Evolutionary conservation across 1,140 invertebrate species (phyloP).

Genomic region (Tachypleus tridentatus): DNA sequence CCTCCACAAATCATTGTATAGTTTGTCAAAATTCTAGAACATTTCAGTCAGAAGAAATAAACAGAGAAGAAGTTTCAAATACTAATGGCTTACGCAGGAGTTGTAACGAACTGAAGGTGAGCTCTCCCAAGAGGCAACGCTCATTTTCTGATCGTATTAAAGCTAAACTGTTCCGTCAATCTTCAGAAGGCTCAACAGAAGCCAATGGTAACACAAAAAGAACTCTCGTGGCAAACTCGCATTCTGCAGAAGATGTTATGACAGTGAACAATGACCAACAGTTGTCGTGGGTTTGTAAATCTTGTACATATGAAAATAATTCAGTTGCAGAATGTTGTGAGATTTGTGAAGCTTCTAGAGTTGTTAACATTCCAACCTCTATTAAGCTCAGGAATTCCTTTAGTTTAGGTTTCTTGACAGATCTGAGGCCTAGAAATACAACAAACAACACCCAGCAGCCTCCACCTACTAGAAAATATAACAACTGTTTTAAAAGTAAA

Average conservation of each 20-base stretch:
- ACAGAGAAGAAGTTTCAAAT: slow-evolving; percentile 11
- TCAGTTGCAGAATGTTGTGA: slow-evolving; percentile 42
- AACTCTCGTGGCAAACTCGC: neutral
- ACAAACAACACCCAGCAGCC: no score
- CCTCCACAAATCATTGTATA: slow-evolving; percentile 24
- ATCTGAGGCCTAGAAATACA: slow-evolving; percentile 8
- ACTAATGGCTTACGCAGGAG: no score
- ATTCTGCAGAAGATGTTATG: slow-evolving; percentile 21
- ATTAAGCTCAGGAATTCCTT: slow-evolving; percentile 24
- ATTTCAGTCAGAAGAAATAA: slow-evolving; percentile 11
- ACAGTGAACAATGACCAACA: slow-evolving; percentile 12
- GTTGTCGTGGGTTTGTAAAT: slow-evolving; percentile 41
- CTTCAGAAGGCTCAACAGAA: slow-evolving; percentile 36
- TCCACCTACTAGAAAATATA: no score
- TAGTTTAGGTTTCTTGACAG: slow-evolving; percentile 20
- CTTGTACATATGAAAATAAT: slow-evolving; percentile 45
- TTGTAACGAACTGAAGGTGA: no score
- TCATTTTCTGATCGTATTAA: slow-evolving; percentile 47
- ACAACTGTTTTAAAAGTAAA: slow-evolving; percentile 7
- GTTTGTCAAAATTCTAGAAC: slow-evolving; percentile 22
- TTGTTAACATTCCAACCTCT: slow-evolving; percentile 27
- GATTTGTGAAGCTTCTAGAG: slow-evolving; percentile 45
- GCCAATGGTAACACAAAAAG: neutral
- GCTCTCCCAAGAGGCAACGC: slow-evolving; percentile 41
- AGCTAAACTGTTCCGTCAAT: slow-evolving; percentile 43